A percentile compares a stretch with the other conserved stretches of the same genome.
Evolutionary conservation across 1,140 invertebrate species (phyloP).

Genomic region (Lepidotrigona ventralis): DNA sequence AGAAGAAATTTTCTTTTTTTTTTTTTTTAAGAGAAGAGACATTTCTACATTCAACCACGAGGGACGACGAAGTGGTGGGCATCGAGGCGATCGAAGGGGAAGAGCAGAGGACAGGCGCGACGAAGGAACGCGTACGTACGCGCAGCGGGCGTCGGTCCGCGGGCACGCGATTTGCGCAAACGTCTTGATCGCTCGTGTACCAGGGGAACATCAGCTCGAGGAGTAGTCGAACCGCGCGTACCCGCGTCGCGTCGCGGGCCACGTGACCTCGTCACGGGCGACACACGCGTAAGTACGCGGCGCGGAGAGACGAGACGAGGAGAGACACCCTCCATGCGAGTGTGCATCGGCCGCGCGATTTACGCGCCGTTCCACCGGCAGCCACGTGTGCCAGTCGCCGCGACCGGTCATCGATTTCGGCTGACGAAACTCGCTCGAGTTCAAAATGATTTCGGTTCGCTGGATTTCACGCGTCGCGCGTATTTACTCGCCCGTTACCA

Average conservation of each 20-base stretch:
- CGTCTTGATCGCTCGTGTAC: constrained; percentile 66
- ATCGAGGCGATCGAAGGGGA: too few relatives aligned
- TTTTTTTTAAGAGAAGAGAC: too few relatives aligned
- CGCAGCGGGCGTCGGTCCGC: constrained; percentile 1
- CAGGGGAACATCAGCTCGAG: constrained; percentile 60
- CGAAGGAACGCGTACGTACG: background rate
- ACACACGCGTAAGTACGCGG: constrained; percentile 17
- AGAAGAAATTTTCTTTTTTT: too few relatives aligned
- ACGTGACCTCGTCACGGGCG: constrained; percentile 18
- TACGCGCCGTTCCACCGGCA: background rate
- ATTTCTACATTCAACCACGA: too few relatives aligned
- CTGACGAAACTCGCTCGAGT: background rate
- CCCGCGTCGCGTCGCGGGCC: background rate
- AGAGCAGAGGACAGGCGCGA: background rate
- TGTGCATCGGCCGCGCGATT: background rate
- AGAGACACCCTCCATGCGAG: constrained; percentile 17
- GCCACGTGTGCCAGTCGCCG: background rate
- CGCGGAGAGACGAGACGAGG: constrained; percentile 19
- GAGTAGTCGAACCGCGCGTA: background rate
- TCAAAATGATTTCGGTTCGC: background rate
- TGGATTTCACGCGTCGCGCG: too few relatives aligned
- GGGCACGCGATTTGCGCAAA: constrained; percentile 69
- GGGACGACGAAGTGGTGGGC: too few relatives aligned
- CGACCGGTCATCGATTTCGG: background rate
- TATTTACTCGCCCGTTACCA: too few relatives aligned